Conservation (phyloP, 2,888 invertebrate species). For the Conistra vaccinii region DNA sequence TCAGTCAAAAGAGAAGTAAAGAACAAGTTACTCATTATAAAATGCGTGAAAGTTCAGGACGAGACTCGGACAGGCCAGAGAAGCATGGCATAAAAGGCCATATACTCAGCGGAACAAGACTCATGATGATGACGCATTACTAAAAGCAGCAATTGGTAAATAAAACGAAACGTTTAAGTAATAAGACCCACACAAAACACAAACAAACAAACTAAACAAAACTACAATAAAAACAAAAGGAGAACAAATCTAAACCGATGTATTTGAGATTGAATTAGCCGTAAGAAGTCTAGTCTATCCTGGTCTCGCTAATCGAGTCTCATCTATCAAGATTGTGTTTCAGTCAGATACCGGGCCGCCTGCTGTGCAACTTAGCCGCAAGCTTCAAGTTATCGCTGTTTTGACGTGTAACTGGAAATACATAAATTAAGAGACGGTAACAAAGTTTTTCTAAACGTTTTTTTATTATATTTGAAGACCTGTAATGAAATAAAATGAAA, state of each 20-base stretch:
- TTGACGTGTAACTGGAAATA: slow-evolving; percentile 5
- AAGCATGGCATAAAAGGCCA: background rate
- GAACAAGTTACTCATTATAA: background rate
- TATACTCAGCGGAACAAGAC: background rate
- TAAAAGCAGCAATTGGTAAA: background rate
- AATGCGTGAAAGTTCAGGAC: background rate
- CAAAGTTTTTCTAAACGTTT: background rate
- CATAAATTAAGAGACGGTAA: background rate
- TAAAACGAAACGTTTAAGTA: background rate
- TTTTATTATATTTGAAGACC: background rate
- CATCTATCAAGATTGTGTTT: slow-evolving; percentile 56
- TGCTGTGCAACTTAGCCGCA: slow-evolving; percentile 34
- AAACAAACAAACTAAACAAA: slow-evolving; percentile 10
- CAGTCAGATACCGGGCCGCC: slow-evolving; percentile 21
- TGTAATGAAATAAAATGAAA: no score
- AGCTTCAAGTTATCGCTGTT: slow-evolving; percentile 41
- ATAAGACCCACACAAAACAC: background rate
- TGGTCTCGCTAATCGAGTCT: slow-evolving; percentile 27
- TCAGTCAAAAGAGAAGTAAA: no score
- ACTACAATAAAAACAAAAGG: background rate
- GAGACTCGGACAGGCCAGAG: background rate
- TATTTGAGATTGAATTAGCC: slow-evolving; percentile 32
- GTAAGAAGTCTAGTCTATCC: slow-evolving; percentile 20
- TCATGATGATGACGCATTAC: background rate
- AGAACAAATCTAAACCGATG: slow-evolving; percentile 14